These are phyloP conservation scores for Gonatopus flavifemur DNA, from an alignment of 1,140 invertebrate genomes.

Conservation along the genomic window DNA sequence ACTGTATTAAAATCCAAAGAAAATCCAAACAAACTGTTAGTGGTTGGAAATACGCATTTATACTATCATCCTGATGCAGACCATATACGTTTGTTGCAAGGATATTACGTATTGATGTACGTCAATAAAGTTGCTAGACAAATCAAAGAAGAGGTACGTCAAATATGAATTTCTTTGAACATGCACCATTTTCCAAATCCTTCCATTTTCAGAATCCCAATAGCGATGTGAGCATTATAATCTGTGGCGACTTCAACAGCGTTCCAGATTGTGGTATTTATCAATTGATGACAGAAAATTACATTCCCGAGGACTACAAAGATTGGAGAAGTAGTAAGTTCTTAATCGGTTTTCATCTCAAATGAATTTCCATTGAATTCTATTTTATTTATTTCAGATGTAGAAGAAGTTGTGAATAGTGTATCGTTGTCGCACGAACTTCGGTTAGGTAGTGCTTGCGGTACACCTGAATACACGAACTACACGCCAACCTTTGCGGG, in stretches of 20 bases:
- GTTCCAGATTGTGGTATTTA: constrained; percentile 79
- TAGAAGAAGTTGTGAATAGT: constrained; percentile 64
- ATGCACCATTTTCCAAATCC: neutral
- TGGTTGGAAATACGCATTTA: constrained; percentile 88
- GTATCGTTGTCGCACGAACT: constrained; percentile 67
- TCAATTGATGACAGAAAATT: constrained; percentile 69
- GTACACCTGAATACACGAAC: constrained; percentile 81
- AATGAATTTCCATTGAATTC: neutral
- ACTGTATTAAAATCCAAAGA: constrained; percentile 65
- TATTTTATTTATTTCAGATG: constrained; percentile 57
- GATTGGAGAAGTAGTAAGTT: constrained; percentile 81
- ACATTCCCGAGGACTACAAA: constrained; percentile 62
- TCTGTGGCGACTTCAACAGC: constrained; percentile 89
- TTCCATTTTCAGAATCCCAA: constrained; percentile 57
- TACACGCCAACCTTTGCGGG: constrained; percentile 80
- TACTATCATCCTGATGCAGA: constrained; percentile 89
- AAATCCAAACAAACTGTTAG: constrained; percentile 62
- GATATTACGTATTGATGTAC: constrained; percentile 65
- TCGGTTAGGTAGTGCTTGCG: constrained; percentile 71
- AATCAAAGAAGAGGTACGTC: constrained; percentile 53
- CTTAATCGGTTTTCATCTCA: neutral
- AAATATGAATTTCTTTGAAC: neutral
- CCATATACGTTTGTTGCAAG: constrained; percentile 82
- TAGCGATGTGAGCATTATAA: constrained; percentile 64
- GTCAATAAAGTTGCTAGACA: constrained; percentile 59